Evolutionary conservation across 1,140 invertebrate species (phyloP), one percentile per base, ranked within the genome.

Genomic region (Drosophila erecta): DNA sequence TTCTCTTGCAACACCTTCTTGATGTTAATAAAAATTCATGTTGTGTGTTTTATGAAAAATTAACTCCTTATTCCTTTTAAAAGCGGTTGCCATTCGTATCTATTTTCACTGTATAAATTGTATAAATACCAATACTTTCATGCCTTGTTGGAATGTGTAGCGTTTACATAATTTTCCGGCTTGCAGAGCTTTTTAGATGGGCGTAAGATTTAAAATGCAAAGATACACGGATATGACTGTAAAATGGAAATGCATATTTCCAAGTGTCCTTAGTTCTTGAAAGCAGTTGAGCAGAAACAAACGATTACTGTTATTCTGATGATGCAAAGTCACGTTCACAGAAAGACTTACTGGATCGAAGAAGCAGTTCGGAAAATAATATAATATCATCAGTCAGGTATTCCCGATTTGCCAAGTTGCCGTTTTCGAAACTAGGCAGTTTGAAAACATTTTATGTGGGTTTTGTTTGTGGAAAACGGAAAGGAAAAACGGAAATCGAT

Each of bases 111-210:
- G 7, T 30, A 7, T 8, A 30, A 27, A 5, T n/a, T 27, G n/a
- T 43, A 17, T 17, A 57, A 43, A 50, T 77, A 17, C 17, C 17
- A 17, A 1, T 17, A 17, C 17, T 81, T 81, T 24, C 22, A 24
- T 24, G 22, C 59, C 67, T 66, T 67, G 78, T 51, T 46, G 33
- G 56, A 67, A 81, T 83, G 51, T 69, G 67, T 60, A 81, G 69
- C 65, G 37, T 40, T n/a, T 20, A 27, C 22, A n/a, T 43, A 54
- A 17, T 54, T 54, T 62, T 40, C 11, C 0, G 49, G 50, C 5
- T 37, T 38, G 11, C n/a, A 49, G 22, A 71, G 65, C 67, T 57
- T 43, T 71, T 71, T 71, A 71, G 60, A 67, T 22, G 14, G 38
- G 6, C 6, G 17, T 8, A 4, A 22, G 66, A 70, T 57, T 70